Evolutionary conservation across 2,113 vertebrate genomes (phyloP).

Genomic region (Sapajus apella): DNA sequence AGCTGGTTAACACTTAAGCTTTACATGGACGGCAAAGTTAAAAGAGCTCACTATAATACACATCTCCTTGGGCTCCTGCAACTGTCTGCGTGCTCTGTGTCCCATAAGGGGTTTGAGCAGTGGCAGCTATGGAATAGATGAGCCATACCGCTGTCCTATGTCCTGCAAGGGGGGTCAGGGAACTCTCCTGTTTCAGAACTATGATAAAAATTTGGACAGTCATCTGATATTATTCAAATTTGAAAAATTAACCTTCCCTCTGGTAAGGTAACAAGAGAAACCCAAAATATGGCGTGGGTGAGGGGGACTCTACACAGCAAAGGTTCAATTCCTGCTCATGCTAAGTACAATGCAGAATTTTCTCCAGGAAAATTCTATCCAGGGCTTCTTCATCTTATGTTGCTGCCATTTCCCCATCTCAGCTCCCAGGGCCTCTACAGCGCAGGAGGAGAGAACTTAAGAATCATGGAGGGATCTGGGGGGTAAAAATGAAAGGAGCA

Average conservation of each 20-base stretch:
- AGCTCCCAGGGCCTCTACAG: not conserved
- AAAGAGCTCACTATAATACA: no score
- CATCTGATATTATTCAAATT: not conserved
- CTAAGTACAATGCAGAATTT: not conserved
- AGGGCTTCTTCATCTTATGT: not conserved
- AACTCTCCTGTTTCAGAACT: not conserved
- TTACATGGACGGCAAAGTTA: no score
- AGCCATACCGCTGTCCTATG: no score
- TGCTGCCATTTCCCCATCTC: not conserved
- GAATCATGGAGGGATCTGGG: accelerated
- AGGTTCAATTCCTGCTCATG: not conserved
- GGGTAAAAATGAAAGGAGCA: not conserved
- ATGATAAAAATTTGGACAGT: not conserved
- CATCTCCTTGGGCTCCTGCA: no score
- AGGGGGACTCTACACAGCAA: accelerated
- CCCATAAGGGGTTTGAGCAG: no score
- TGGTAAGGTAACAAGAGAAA: not conserved
- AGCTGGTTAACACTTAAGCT: no score
- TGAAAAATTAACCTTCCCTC: not conserved
- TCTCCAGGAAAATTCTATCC: not conserved
- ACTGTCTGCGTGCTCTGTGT: no score
- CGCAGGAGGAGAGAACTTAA: not conserved
- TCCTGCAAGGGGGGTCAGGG: no score
- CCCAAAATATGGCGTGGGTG: accelerated
- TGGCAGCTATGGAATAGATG: no score